Percentiles rank a stretch among this genome's conserved stretches.
These are phyloP conservation scores for Lycaon pictus DNA, from an alignment of 2,113 vertebrate species.

Conservation along the genomic window DNA sequence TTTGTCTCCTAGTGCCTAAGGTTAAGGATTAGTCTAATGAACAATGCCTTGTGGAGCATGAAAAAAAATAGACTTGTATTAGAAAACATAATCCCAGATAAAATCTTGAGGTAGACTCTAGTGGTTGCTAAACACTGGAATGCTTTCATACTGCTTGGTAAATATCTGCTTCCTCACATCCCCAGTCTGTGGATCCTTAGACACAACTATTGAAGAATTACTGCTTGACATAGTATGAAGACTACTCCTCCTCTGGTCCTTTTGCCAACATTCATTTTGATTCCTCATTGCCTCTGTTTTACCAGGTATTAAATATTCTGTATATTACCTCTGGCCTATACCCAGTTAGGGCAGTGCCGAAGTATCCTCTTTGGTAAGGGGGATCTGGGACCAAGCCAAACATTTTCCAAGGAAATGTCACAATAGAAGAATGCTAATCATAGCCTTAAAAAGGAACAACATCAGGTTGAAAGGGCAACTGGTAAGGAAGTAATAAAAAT, in stretches of 20 bases:
- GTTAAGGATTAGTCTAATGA: neutral
- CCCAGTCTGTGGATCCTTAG: neutral
- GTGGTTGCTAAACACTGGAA: neutral
- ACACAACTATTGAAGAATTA: neutral
- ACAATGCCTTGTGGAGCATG: neutral
- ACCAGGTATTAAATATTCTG: neutral
- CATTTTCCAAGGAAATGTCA: conserved; percentile 30
- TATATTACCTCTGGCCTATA: neutral
- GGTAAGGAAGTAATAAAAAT: conserved; percentile 59
- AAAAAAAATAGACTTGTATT: neutral
- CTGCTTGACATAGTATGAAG: neutral
- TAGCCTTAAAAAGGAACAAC: conserved; percentile 29
- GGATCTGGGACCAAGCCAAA: neutral
- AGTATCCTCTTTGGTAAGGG: neutral
- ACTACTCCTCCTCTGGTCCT: neutral
- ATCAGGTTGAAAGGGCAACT: conserved; percentile 51
- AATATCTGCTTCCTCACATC: neutral
- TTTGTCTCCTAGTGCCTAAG: neutral
- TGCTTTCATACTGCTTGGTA: neutral
- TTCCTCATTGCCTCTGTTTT: neutral
- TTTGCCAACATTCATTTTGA: neutral
- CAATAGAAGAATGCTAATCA: conserved; percentile 29
- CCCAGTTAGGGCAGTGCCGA: neutral
- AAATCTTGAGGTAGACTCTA: neutral
- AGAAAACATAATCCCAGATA: neutral